Conservation (phyloP, 2,113 vertebrate genomes). For the Macrotis lagotis region DNA sequence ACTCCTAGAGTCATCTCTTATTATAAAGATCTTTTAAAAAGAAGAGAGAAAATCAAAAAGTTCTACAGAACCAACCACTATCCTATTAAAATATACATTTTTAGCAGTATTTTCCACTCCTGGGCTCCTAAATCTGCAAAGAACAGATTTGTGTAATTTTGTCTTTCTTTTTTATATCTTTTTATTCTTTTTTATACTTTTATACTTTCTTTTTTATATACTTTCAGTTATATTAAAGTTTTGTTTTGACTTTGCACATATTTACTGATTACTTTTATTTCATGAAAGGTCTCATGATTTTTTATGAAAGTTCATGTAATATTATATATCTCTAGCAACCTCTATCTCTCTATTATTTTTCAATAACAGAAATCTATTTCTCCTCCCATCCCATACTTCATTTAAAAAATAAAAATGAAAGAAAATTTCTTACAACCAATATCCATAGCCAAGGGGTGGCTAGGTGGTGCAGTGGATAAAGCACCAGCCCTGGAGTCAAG, state of each 20-base stretch:
- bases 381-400: not conserved
- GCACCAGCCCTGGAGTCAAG: too few species aligned
- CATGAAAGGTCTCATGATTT: not conserved
- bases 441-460: too few species aligned
- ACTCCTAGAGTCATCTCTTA: not conserved
- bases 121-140: not conserved
- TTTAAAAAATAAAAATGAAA: not conserved
- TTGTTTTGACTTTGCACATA: not conserved
- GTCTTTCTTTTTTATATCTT: not conserved
- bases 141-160: not conserved
- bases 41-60: not conserved
- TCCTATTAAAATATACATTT: not conserved
- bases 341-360: not conserved
- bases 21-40: not conserved
- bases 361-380: not conserved
- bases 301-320: not conserved
- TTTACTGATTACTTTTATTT: not conserved
- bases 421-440: too few species aligned
- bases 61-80: not conserved
- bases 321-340: not conserved
- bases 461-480: too few species aligned
- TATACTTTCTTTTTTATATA: not conserved
- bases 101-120: not conserved
- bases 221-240: too few species aligned
- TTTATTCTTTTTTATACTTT: too few species aligned